phyloP scores from a whole-genome alignment of 2,797 vertebrate species.

The Oceanodroma leucorhoa region DNA sequence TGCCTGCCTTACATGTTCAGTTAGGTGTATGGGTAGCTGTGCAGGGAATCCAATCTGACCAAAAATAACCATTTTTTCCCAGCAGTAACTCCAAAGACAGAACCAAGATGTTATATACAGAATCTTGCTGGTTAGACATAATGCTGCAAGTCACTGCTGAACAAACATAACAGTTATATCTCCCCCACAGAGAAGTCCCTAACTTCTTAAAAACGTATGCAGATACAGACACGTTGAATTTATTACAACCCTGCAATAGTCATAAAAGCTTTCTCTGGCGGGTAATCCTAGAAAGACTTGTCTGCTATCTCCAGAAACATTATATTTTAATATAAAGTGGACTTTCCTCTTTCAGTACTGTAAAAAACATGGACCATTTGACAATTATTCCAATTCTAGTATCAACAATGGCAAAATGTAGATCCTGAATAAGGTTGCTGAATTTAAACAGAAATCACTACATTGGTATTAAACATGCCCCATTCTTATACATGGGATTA shows the following conservation, averaged over 20 bases:
- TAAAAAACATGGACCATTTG: background rate
- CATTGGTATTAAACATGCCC: accelerated
- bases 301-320: background rate
- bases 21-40: background rate
- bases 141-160: background rate
- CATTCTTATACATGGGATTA: background rate
- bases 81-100: background rate
- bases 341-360: background rate
- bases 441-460: background rate
- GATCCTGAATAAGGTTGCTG: background rate
- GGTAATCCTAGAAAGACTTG: background rate
- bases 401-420: background rate
- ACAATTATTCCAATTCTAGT: background rate
- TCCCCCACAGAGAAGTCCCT: background rate
- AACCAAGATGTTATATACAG: background rate
- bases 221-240: background rate
- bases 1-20: background rate
- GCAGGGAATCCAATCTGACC: background rate
- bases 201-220: background rate
- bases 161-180: background rate
- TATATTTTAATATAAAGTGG: background rate
- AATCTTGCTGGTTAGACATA: background rate
- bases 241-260: background rate
- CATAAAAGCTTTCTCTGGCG: background rate
- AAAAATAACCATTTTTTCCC: background rate